These are phyloP conservation scores for Spinus pinus DNA, from an alignment of 2,797 vertebrate genomes.

Conservation along the genomic window DNA sequence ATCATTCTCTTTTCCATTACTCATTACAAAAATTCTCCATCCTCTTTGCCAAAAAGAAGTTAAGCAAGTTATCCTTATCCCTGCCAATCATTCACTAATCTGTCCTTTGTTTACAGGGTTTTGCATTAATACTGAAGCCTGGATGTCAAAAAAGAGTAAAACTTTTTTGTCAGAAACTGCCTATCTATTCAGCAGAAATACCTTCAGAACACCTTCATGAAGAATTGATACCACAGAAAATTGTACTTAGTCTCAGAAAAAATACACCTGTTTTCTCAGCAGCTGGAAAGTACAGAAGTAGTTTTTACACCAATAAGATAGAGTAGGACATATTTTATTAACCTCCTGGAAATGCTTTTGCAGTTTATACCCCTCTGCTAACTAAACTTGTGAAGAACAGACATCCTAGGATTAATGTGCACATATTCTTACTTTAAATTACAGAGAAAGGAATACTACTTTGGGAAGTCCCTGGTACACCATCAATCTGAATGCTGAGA, in stretches of 20 bases:
- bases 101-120: background rate
- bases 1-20: background rate
- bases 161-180: background rate
- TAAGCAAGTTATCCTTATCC: background rate
- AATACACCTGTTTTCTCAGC: background rate
- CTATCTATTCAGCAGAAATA: background rate
- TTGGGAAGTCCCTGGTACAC: background rate
- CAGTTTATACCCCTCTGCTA: background rate
- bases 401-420: background rate
- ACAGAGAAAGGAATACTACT: background rate
- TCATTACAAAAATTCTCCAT: background rate
- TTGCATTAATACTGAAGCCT: background rate
- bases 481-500: background rate
- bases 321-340: background rate
- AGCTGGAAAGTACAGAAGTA: background rate
- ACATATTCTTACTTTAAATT: background rate
- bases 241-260: background rate
- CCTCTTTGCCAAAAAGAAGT: background rate
- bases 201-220: background rate
- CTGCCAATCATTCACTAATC: background rate
- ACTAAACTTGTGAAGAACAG: background rate
- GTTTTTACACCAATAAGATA: background rate
- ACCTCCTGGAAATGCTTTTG: background rate
- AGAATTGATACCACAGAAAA: background rate
- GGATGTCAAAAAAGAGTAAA: background rate